Conservation (phyloP, 2,113 vertebrate species). For the Oxyruncus cristatus region DNA sequence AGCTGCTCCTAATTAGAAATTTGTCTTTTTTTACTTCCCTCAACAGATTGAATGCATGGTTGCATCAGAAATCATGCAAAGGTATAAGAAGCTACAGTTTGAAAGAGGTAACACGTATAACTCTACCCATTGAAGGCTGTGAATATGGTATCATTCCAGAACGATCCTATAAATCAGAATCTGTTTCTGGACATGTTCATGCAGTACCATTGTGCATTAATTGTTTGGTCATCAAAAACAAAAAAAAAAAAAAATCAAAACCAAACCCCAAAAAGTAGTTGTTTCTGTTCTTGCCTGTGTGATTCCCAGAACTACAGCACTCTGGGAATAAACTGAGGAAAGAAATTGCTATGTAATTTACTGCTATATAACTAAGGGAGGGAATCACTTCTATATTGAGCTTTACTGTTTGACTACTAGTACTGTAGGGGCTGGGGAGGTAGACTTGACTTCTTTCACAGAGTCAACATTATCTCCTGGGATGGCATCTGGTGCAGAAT, state of each 20-base stretch:
- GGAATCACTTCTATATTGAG: not conserved
- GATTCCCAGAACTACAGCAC: not conserved
- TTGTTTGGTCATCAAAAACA: not conserved
- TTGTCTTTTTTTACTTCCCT: not conserved
- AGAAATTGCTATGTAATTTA: not conserved
- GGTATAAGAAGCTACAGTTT: constrained; percentile 95
- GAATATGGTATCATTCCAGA: not conserved
- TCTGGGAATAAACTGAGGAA: not conserved
- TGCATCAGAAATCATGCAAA: constrained; percentile 93
- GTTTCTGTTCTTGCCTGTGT: not conserved
- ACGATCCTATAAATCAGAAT: not conserved
- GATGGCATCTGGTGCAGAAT: not conserved
- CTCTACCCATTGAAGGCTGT: not conserved
- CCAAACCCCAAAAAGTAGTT: not conserved
- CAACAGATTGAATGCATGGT: constrained; percentile 96
- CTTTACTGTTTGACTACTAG: not conserved
- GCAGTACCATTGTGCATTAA: not conserved
- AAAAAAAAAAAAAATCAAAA: not conserved
- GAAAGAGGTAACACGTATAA: constrained; percentile 84
- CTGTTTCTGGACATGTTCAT: not conserved
- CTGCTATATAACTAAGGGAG: not conserved
- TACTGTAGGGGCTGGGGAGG: not conserved
- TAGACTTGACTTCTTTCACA: not conserved
- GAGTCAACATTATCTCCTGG: not conserved
- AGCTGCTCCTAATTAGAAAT: not conserved